Evolutionary conservation across 2,797 vertebrate species (phyloP), one percentile per base, ranked within the genome.

Genomic region (Phrynocephalus forsythii): DNA sequence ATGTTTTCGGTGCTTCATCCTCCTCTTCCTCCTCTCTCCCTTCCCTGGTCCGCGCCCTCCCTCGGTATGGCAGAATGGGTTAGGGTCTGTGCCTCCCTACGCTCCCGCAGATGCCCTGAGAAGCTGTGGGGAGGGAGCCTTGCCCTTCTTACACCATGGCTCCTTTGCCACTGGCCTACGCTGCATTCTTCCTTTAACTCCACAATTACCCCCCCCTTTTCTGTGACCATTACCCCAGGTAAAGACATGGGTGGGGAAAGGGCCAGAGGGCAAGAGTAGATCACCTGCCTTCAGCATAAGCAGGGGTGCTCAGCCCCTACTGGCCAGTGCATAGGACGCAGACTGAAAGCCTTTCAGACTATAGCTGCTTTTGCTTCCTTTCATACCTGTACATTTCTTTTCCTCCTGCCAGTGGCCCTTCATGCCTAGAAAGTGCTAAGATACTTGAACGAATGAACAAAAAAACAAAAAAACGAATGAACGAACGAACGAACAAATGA

Each of bases 21-120:
- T 90, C 94, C 90, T 92, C 89, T 20, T 63, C 60, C 60, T 63
- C 60, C 18, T 63, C 60, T 63, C 52, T 56, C 83, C 88, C 91
- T 87, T 84, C 63, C 87, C 83, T 92, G 90, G 90, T 73, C 88
- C 88, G 84, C 72, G 79, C 0, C 52, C 85, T 93, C 93, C 92
- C 93, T 92, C 78, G 20, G 88, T 91, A 92, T 89, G 91, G 93
- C 93, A 92, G 88, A 94, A 95, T 95, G 94, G 94, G 94, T 44
- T 93, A 94, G 60, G 86, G 92, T 90, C 93, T 92, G 89, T 90
- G 90, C 90, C 91, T 94, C 92, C 88, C 91, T 69, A 80, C 80
- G 77, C 92, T 0, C 77, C 93, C 0, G 1, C 92, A 92, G 94
- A 95, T 90, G 92, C 30, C 52, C 92, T 93, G 88, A 92, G 91